phyloP scores from a whole-genome alignment of 2,888 invertebrate genomes.

The Ferrisia virgata region DNA sequence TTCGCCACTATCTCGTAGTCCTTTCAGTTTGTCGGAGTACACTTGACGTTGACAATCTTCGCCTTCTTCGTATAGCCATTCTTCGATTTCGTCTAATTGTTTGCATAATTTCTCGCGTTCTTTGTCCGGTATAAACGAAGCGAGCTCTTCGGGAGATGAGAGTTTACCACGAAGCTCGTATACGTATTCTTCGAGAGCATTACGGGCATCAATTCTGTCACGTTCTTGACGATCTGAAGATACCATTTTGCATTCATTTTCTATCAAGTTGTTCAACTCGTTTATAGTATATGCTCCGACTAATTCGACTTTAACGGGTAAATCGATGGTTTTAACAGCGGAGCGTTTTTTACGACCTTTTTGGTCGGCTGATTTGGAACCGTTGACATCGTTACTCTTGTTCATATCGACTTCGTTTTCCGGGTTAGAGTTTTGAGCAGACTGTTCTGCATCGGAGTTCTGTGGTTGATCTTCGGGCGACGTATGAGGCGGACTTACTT shows the following conservation, averaged over 20 bases:
- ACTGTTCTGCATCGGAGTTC: background rate
- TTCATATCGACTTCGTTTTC: conserved; percentile 33
- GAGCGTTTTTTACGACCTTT: conserved; percentile 72
- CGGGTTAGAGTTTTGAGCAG: background rate
- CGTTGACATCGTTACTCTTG: conserved; percentile 40
- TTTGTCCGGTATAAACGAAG: conserved; percentile 69
- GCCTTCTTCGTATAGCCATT: conserved; percentile 96
- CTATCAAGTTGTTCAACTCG: conserved; percentile 70
- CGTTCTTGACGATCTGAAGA: conserved; percentile 88
- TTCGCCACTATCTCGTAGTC: conserved; percentile 73
- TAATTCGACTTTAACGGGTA: conserved; percentile 75
- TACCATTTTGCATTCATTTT: conserved; percentile 81
- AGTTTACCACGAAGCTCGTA: conserved; percentile 93
- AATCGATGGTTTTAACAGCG: conserved; percentile 74
- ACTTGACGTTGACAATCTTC: conserved; percentile 83
- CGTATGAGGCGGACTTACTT: conserved; percentile 50
- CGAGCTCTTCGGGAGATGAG: conserved; percentile 70
- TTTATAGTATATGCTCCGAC: conserved; percentile 65
- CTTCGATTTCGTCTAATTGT: conserved; percentile 80
- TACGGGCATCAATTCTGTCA: conserved; percentile 91
- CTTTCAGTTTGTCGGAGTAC: conserved; percentile 59
- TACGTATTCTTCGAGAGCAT: conserved; percentile 96
- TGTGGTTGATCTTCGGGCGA: conserved; percentile 51
- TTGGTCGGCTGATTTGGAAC: conserved; percentile 52
- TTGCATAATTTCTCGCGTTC: conserved; percentile 58